Evolutionary conservation across 1,140 invertebrate species (phyloP), one percentile per base, ranked within the genome.

Genomic region (Caenorhabditis briggsae): DNA sequence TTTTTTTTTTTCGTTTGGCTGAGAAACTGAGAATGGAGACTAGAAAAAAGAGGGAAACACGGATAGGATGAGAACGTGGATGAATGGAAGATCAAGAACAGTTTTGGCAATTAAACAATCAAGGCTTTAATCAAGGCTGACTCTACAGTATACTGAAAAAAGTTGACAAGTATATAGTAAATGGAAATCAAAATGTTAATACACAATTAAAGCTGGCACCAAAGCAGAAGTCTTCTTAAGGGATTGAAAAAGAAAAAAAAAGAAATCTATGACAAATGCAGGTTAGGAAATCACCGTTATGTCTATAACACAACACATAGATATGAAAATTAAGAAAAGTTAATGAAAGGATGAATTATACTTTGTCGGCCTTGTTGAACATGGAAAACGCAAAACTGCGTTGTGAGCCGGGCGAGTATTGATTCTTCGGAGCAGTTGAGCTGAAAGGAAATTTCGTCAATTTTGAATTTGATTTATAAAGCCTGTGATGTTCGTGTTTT

Each of bases 371-470:
- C 20, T 78, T 78, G 70, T 78, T 78, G 70, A 78, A 78, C 70
- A 78, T 78, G 70, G 70, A 78, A 78, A 78, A 78, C 70, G 70
- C 46, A 78, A 78, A 78, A 23, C 46, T 78, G 9, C 70, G 70
- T 50, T 78, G 70, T 78, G 70, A 78, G 70, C 70, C 70, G 46
- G 70, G 70, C 70, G 70, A 78, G 46, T 78, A 78, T 78, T 78
- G 70, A 78, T 78, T 78, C 70, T 78, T 78, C 70, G 70, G 70
- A 78, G 70, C 70, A 78, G 8, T 78, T 78, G 70, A 78, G n/a
- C 70, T 78, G 70, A 53, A 78, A 78, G 5, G 18, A 9, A 12
- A 33, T 43, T 0, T 61, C 9, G 9, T 20, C 2, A 25, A 33
- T 25, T 61, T 5, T 14, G 11, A 23, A 58, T n/a, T 58, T 5